Conservation (phyloP, 2,113 vertebrate genomes). For the Pluvialis apricaria region DNA sequence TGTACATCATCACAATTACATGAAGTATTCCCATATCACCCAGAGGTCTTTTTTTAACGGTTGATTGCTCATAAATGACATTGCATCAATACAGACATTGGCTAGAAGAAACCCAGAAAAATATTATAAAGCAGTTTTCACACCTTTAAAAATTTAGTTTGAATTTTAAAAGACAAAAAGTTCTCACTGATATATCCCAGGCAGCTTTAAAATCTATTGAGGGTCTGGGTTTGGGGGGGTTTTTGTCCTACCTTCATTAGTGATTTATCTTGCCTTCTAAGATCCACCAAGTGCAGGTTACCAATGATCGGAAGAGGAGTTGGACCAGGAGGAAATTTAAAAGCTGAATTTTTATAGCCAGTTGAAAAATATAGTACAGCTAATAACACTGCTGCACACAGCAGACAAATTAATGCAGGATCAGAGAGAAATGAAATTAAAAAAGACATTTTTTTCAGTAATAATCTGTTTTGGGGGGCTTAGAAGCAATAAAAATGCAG, state of each 20-base stretch:
- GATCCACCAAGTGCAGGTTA: slow-evolving; percentile 71
- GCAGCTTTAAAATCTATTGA: neutral
- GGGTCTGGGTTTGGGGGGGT: neutral
- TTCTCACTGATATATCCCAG: neutral
- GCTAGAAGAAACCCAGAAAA: neutral
- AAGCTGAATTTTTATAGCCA: slow-evolving; percentile 45
- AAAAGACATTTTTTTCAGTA: slow-evolving; percentile 49
- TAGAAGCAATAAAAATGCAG: slow-evolving; percentile 32
- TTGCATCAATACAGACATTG: neutral
- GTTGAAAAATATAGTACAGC: slow-evolving; percentile 24
- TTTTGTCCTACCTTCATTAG: slow-evolving; percentile 69
- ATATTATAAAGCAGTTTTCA: slow-evolving; percentile 3
- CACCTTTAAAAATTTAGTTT: neutral
- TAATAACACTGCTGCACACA: slow-evolving; percentile 25
- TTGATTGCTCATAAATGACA: neutral
- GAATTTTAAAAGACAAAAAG: neutral
- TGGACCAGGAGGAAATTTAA: slow-evolving; percentile 70
- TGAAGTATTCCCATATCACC: slow-evolving; percentile 16
- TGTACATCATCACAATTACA: neutral
- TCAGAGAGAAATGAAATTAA: slow-evolving; percentile 41
- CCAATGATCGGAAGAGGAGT: slow-evolving; percentile 71
- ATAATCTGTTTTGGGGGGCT: neutral
- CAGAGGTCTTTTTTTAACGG: slow-evolving; percentile 8
- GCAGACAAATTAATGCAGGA: slow-evolving; percentile 17
- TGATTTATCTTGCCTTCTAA: slow-evolving; percentile 71